Conservation (phyloP, 2,113 vertebrate species). For the Blennius ocellaris region DNA sequence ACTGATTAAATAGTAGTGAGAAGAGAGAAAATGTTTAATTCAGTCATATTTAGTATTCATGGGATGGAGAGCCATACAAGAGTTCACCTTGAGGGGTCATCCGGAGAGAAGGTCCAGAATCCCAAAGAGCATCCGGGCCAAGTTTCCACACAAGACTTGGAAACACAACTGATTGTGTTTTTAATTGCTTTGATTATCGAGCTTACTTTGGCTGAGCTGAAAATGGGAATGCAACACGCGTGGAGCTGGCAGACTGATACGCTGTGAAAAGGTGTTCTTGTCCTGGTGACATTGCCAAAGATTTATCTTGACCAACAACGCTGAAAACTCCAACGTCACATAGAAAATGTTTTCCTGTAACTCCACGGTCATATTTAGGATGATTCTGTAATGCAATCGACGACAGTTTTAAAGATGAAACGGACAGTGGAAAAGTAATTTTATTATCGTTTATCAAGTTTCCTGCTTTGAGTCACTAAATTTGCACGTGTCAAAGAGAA, state of each 20-base stretch:
- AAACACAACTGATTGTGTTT: constrained; percentile 79
- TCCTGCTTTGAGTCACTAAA: no score
- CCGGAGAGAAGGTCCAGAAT: constrained; percentile 71
- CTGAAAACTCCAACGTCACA: not conserved
- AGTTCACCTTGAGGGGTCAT: constrained; percentile 84
- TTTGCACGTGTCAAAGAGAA: no score
- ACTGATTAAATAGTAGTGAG: constrained; percentile 80
- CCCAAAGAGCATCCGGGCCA: constrained; percentile 67
- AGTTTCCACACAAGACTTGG: constrained; percentile 64
- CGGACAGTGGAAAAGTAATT: no score
- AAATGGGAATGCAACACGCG: constrained; percentile 69
- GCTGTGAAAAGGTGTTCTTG: constrained; percentile 23
- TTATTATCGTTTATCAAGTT: no score
- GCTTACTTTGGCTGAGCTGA: constrained; percentile 78
- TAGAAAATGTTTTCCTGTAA: no score
- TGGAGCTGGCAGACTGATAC: constrained; percentile 50
- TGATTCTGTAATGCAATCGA: no score
- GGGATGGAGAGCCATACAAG: constrained; percentile 70
- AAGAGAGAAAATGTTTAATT: constrained; percentile 79
- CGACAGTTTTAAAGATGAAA: no score
- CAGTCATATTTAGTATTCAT: constrained; percentile 80
- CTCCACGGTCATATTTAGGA: no score
- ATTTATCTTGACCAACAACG: constrained; percentile 45
- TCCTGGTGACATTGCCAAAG: constrained; percentile 34
- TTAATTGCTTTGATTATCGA: constrained; percentile 81